Base-by-base conservation (phyloP, 1,140 invertebrate species). In the Holotrichia oblita region DNA sequence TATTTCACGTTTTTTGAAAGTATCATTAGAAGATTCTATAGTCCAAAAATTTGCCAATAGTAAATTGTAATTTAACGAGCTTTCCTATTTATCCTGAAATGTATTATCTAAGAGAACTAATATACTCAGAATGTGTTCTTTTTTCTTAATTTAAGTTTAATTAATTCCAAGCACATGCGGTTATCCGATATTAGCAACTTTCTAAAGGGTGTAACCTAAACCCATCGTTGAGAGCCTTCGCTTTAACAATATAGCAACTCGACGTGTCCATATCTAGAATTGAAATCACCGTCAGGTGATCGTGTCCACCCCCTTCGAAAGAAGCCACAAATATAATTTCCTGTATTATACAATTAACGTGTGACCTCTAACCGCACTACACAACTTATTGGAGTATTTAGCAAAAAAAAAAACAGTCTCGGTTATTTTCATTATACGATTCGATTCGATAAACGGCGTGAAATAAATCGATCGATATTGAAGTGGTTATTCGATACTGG, bases 261-360 rank as follows among this genome's bases (percentile, higher is more conserved):
- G 1, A 17, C 44, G 10, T 48, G 44, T 69, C 14, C 61, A 17
- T 34, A 69, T 69, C 61, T 69, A 69, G 61, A 69, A 69, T 69
- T 69, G 61, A 69, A 69, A 24, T 69, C 61, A 22, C 22, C 61
- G 12, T 34, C 20, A 69, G 22, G 22, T 22, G 22, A 27, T 69
- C 6, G n/a, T 17, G 6, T n/a, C 61, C 20, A 22, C 20, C 61
- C 20, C 22, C 4, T 69, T 27, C 8, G 10, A 69, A 34, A 69
- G 61, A 69, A 69, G 61, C 61, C 61, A 69, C 61, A 69, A 69
- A 69, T 69, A 22, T 69, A 69, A 69, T 69, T 69, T 69, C 61
- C 61, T 69, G 61, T 27, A 12, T 69, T 69, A 17, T 48, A 10
- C 44, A n/a, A n/a, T 48, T 48, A 9, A 48, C 44, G 44, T 55